Base-by-base conservation (phyloP, 2,113 vertebrate species). In the Phylloscopus whistleri region DNA sequence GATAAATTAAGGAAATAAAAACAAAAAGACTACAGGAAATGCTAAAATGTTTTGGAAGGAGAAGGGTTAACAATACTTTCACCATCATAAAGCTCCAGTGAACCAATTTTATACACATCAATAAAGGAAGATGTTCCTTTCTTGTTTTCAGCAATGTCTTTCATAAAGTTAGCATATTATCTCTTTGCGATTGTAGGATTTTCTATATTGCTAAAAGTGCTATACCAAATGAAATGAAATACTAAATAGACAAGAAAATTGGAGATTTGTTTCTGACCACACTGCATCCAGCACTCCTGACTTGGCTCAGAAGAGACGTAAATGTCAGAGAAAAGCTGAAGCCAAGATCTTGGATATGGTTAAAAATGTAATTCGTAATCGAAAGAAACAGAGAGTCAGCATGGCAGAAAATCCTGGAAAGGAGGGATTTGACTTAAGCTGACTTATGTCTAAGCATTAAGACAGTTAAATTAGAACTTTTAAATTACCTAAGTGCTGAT, bases 401-500 rank as follows among this genome's bases (percentile, higher is more conserved):
- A 11, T 35, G 28, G 46, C 78, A 94, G 77, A 89, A 95, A 91
- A 91, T 93, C 64, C 53, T 83, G 63, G 37, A 77, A 87, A 43
- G 70, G 83, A 84, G 28, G 56, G 77, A 83, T 91, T 92, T 93
- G 37, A 77, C 53, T 95, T 87, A 76, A 93, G 53, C 11, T 94
- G 72, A 89, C 56, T 6, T 13, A 62, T 95, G 91, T 91, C 87
- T 95, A 95, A 96, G 93, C 87, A 94, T 91, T 95, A 87, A 83
- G 87, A 93, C 81, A 95, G 77, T 85, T 89, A 93, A 95, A 95
- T 95, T 76, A 95, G 70, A 94, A 94, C 84, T 95, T 95, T 82
- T 66, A 90, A 86, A 94, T 97, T 97, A 94, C 75, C 94, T 94
- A 94, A 95, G 90, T 93, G 90, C 94, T 90, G 74, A 78, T 94